These are phyloP conservation scores for Dasyprocta punctata DNA, from an alignment of 2,113 vertebrate species.

Conservation along the genomic window DNA sequence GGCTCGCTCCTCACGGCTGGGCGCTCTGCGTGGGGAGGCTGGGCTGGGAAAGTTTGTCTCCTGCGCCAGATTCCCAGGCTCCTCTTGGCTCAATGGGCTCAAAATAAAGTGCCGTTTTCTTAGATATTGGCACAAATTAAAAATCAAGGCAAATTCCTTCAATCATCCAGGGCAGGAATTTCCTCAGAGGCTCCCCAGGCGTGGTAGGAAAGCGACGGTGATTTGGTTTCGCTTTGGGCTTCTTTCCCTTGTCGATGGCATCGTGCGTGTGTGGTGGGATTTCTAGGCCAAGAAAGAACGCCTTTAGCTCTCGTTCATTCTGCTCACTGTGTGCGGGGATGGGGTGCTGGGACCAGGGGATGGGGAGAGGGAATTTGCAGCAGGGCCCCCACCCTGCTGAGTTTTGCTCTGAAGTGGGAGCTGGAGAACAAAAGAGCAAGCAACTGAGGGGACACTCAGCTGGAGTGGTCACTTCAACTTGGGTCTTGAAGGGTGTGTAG, in stretches of 20 bases:
- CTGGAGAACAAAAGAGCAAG: background rate
- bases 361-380: background rate
- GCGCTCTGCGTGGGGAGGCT: background rate
- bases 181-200: background rate
- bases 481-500: background rate
- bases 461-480: background rate
- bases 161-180: background rate
- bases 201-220: background rate
- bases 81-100: background rate
- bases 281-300: background rate
- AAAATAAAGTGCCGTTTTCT: conserved; percentile 65
- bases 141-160: conserved; percentile 40
- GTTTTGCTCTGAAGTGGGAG: background rate
- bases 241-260: background rate
- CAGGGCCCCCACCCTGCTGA: background rate
- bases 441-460: background rate
- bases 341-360: background rate
- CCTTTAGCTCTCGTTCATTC: background rate
- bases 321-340: rapidly evolving
- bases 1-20: rapidly evolving
- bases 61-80: conserved; percentile 8
- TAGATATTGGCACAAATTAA: conserved; percentile 63
- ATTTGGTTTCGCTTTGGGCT: conserved; percentile 16
- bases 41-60: conserved; percentile 54
- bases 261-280: background rate